Percentiles rank a stretch among this genome's conserved stretches.
phyloP scores from a whole-genome alignment of 2,888 invertebrate species.

The Rhabditoides inermis region DNA sequence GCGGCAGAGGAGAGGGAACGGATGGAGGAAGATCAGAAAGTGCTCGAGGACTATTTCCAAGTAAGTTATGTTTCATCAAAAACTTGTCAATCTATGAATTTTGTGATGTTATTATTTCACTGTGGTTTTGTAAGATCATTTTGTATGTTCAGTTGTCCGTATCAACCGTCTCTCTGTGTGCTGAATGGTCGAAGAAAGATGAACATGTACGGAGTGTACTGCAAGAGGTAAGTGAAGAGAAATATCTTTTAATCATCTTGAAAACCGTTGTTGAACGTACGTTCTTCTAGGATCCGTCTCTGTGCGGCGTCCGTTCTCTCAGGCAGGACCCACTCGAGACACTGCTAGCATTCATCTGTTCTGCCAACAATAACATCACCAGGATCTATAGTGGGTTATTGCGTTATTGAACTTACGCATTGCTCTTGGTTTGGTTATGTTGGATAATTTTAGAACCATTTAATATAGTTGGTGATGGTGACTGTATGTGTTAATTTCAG shows the following conservation, averaged over 20 bases:
- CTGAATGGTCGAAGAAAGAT: slow-evolving; percentile 17
- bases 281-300: not conserved
- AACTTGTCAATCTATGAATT: not conserved
- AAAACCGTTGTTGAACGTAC: not conserved
- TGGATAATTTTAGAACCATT: not conserved
- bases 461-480: not conserved
- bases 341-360: slow-evolving; percentile 89
- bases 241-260: not conserved
- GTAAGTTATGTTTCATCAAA: slow-evolving; percentile 4
- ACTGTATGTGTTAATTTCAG: slow-evolving; percentile 12
- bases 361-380: slow-evolving; percentile 88
- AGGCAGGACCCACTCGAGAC: slow-evolving; percentile 84
- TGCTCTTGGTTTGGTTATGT: not conserved
- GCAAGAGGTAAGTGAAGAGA: slow-evolving; percentile 7
- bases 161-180: not conserved
- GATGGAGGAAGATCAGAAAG: slow-evolving; percentile 6
- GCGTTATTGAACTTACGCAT: not conserved
- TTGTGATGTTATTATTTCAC: no score
- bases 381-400: slow-evolving; percentile 52
- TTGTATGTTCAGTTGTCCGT: slow-evolving; percentile 3
- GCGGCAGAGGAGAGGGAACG: not conserved
- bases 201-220: slow-evolving; percentile 24
- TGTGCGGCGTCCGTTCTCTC: slow-evolving; percentile 79
- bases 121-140: not conserved
- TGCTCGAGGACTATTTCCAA: slow-evolving; percentile 13